Percentiles rank a stretch among this genome's conserved stretches.
Evolutionary conservation across 2,113 vertebrate genomes (phyloP).

Genomic region (Ramphastos sulfuratus): DNA sequence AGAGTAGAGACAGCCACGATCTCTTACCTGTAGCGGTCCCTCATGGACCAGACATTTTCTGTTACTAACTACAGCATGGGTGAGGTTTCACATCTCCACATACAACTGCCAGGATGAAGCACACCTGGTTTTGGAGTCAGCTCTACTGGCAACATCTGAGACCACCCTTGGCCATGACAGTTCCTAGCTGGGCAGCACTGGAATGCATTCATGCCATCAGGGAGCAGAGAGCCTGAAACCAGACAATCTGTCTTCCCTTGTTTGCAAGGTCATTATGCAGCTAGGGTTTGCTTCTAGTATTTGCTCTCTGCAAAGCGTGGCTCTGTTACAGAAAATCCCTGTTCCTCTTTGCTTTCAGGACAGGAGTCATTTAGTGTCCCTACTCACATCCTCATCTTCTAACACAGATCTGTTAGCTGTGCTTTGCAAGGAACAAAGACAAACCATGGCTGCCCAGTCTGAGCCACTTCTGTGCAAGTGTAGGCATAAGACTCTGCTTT

Average conservation of each 20-base stretch:
- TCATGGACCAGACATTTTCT: not conserved
- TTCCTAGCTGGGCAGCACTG: not conserved
- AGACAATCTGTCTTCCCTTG: not conserved
- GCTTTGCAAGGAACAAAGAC: not conserved
- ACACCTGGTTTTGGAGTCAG: not conserved
- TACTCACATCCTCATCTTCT: not conserved
- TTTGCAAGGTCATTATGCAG: not conserved
- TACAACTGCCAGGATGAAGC: not conserved
- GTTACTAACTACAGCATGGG: not conserved
- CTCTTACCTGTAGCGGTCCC: rapidly evolving
- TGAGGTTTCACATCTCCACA: not conserved
- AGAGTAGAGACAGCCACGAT: not conserved
- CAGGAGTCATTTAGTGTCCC: not conserved
- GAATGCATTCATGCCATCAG: not conserved
- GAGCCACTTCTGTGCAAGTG: not conserved
- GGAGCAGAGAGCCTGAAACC: not conserved
- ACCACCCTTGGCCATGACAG: not conserved
- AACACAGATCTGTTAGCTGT: not conserved
- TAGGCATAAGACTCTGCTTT: not conserved
- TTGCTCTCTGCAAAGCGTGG: not conserved
- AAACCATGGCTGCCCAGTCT: not conserved
- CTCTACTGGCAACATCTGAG: not conserved
- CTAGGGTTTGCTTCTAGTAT: not conserved
- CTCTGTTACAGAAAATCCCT: not conserved
- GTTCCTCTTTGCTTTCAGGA: not conserved